A percentile compares a stretch with the other conserved stretches of the same genome.
These are phyloP conservation scores for Sebastes oblongus DNA, from an alignment of 2,797 vertebrate species.

Conservation along the genomic window DNA sequence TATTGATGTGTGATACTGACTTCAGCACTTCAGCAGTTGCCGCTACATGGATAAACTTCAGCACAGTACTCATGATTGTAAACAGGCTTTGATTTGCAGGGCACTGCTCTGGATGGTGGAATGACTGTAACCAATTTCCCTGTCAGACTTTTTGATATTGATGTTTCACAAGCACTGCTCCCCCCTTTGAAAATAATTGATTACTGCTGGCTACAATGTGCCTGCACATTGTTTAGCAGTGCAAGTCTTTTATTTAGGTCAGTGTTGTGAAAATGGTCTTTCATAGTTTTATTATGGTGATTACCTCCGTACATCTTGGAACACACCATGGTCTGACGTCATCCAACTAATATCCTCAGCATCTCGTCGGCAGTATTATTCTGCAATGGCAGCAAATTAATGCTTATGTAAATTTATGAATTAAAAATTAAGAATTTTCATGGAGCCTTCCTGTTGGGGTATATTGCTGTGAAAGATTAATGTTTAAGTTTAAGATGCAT, in stretches of 20 bases:
- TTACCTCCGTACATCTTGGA: constrained; percentile 23
- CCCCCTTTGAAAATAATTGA: constrained; percentile 50
- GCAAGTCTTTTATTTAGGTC: constrained; percentile 33
- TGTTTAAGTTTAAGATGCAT: constrained; percentile 70
- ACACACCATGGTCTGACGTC: constrained; percentile 17
- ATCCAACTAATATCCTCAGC: constrained; percentile 12
- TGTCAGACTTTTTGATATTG: constrained; percentile 50
- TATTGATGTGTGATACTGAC: constrained; percentile 52
- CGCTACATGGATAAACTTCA: constrained; percentile 52
- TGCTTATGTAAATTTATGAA: constrained; percentile 42
- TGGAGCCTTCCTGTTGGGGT: constrained; percentile 39
- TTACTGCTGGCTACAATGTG: constrained; percentile 20
- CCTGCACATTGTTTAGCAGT: constrained; percentile 23
- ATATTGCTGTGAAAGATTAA: constrained; percentile 72
- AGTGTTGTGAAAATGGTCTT: constrained; percentile 22
- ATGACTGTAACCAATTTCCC: constrained; percentile 42
- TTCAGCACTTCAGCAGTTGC: constrained; percentile 46
- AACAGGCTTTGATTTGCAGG: constrained; percentile 60
- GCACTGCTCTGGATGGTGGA: constrained; percentile 28
- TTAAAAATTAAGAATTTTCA: constrained; percentile 53
- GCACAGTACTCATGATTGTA: constrained; percentile 30
- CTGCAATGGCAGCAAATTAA: constrained; percentile 44
- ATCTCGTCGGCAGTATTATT: constrained; percentile 25
- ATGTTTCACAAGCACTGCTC: constrained; percentile 44
- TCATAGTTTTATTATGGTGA: constrained; percentile 23